Evolutionary conservation across 2,113 vertebrate species (phyloP), one percentile per base, ranked within the genome.

Genomic region (Leuciscus idus): DNA sequence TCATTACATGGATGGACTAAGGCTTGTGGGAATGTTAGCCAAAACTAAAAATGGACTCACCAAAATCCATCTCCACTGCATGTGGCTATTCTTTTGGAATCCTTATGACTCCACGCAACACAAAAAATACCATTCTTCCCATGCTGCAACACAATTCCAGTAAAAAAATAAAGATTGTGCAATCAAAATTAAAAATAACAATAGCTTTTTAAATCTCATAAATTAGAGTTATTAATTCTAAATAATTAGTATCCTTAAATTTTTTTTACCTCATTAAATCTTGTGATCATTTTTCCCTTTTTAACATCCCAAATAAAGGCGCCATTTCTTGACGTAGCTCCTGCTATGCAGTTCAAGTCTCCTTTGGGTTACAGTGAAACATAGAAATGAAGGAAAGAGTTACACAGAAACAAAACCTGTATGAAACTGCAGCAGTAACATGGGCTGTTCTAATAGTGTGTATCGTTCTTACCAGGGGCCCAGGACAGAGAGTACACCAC

Each of bases 21-120:
- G 11, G 3, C 33, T 46, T 57, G 43, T 39, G 33, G 30, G 3
- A 30, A 57, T 36, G 11, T 11, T 17, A 68, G 57, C n/a, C 2
- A 36, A 74, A 50, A 21, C 8, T 13, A 2, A 83, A 43, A 55
- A 62, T 2, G 28, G 5, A 94, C 96, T 96, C 86, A 98, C 98
- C 98, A 99, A 93, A 97, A 99, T 81, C 98, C 98, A 84, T 99
- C 98, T 68, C 95, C 93, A 88, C 98, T 97, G 92, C 98, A 99
- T 7, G 97, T 99, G 73, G 98, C 98, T 89, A 99, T 98, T 91
- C 97, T 95, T 93, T 97, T 99, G n/a, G 97, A 97, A 93, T 99
- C 98, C 94, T 99, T 99, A 91, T 99, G 97, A 94, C 98, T 99
- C 98, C 98, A 99, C 26, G 98, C 97, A 91, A 99, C 97, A 90